Evolutionary conservation across 1,140 invertebrate genomes (phyloP), one percentile per base, ranked within the genome.

Genomic region (Arctopsyche grandis): DNA sequence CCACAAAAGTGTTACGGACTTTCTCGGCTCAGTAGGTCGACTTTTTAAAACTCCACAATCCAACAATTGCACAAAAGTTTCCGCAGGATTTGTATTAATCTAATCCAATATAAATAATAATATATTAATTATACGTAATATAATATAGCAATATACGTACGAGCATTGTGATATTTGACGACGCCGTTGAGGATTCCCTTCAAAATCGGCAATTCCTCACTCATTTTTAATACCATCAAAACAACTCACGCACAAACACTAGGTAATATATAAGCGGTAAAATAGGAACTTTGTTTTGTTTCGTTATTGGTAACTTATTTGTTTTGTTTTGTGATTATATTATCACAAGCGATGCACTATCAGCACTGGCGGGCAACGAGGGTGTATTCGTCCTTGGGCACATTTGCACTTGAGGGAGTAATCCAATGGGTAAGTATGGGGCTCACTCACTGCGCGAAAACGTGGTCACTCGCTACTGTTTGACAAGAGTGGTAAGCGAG

Each of bases 121-220:
- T n/a, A n/a, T n/a, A 38, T 38, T 38, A 38, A 38, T 38, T 4
- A 38, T 38, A 38, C 29, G 7, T 12, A 69, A 26, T 69, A 22
- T 69, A 7, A 69, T 26, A 58, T 70, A 84, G 83, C 79, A 81
- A 90, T 90, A n/a, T n/a, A 95, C 94, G 87, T 95, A 95, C 94
- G 94, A 90, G 94, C 94, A 92, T 96, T 95, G 86, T 95, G 94
- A 88, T 95, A 96, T 87, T 94, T 93, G 85, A 95, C 93, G 83
- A 93, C 93, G 85, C 94, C 94, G 87, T 95, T 95, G 74, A 96
- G 91, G 86, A 96, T 96, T 80, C 94, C 94, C 87, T 95, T 96
- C 43, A 96, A 90, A 84, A 96, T 96, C 81, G 94, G 94, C 87
- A 95, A 91, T 90, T 95, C 93, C 90, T 96, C 94, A 86, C 91